Conservation (phyloP, 2,888 invertebrate species). For the Tinea semifulvella region DNA sequence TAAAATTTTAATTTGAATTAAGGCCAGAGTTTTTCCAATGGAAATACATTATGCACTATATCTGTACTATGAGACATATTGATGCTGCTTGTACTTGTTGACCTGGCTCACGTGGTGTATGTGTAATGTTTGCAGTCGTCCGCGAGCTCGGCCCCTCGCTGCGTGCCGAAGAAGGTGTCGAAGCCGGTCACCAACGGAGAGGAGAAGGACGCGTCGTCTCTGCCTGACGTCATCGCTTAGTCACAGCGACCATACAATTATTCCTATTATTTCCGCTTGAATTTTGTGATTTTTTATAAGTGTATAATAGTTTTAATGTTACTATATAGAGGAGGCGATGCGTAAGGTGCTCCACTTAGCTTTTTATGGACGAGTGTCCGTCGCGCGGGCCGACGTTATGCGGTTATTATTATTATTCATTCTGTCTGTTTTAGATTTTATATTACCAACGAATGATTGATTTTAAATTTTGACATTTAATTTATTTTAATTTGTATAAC, state of each 20-base stretch:
- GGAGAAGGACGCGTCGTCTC: constrained; percentile 38
- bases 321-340: constrained; percentile 44
- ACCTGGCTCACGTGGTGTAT: too few species aligned
- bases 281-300: constrained; percentile 66
- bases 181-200: constrained; percentile 60
- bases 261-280: constrained; percentile 65
- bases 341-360: constrained; percentile 23
- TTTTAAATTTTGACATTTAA: constrained; percentile 62
- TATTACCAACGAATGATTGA: constrained; percentile 65
- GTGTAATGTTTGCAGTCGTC: constrained; percentile 24
- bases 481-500: constrained; percentile 65
- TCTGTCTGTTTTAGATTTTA: constrained; percentile 66
- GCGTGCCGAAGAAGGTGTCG: constrained; percentile 31
- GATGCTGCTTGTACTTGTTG: too few species aligned
- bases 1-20: too few species aligned
- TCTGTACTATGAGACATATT: too few species aligned
- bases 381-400: constrained; percentile 2
- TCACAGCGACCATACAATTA: constrained; percentile 22
- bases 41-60: too few species aligned
- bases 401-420: constrained; percentile 33
- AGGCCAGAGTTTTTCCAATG: too few species aligned
- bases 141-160: constrained; percentile 24
- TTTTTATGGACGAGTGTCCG: constrained; percentile 5
- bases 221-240: constrained; percentile 61
- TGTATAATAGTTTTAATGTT: constrained; percentile 44